phyloP scores from a whole-genome alignment of 2,113 vertebrate genomes.

The Serilophus lunatus region DNA sequence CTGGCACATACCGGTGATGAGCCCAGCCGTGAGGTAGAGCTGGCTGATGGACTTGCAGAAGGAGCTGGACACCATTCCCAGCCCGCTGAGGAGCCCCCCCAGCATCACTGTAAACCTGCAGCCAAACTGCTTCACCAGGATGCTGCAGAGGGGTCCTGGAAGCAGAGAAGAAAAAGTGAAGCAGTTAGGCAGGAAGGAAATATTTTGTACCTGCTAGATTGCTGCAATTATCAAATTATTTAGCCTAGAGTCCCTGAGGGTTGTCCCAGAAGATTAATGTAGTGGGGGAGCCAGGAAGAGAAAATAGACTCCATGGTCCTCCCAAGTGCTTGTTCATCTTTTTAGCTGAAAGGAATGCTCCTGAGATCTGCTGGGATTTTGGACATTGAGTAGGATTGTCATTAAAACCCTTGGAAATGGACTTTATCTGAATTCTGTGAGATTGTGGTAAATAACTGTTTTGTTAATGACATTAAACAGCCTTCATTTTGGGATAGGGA shows the following conservation, averaged over 20 bases:
- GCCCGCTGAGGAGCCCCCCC: conserved; percentile 85
- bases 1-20: conserved; percentile 84
- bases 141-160: conserved; percentile 89
- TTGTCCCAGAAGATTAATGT: background rate
- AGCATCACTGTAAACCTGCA: conserved; percentile 84
- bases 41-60: conserved; percentile 83
- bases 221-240: background rate
- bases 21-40: conserved; percentile 85
- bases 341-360: background rate
- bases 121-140: conserved; percentile 85
- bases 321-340: background rate
- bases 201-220: background rate
- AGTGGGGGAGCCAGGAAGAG: background rate
- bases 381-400: background rate
- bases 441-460: background rate
- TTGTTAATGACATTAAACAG: background rate
- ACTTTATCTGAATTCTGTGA: background rate
- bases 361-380: background rate
- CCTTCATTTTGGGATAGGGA: background rate
- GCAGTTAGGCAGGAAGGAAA: background rate
- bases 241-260: background rate
- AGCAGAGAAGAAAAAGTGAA: background rate
- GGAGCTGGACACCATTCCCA: conserved; percentile 87
- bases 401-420: background rate
- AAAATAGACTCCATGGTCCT: background rate